Evolutionary conservation across 2,113 vertebrate genomes (phyloP).

Genomic region (Synodontis membranacea): DNA sequence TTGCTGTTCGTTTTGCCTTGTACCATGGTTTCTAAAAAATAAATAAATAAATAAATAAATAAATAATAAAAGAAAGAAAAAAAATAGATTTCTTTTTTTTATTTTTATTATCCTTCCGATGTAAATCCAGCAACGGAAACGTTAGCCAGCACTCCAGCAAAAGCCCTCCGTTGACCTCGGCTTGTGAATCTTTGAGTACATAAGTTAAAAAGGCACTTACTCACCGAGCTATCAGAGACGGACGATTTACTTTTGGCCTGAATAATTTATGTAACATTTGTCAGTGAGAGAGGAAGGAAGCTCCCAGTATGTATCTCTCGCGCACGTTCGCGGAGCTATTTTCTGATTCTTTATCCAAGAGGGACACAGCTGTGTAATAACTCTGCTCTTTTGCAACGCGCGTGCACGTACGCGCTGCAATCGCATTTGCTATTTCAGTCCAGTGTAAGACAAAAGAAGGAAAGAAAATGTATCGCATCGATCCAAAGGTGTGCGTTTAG

Average conservation of each 20-base stretch:
- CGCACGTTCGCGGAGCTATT: neutral
- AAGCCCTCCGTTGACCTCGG: slow-evolving; percentile 35
- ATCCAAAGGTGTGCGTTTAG: neutral
- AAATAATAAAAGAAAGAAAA: neutral
- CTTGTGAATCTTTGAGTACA: slow-evolving; percentile 39
- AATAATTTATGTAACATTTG: slow-evolving; percentile 58
- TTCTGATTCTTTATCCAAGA: slow-evolving; percentile 25
- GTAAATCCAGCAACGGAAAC: slow-evolving; percentile 39
- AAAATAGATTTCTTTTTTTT: neutral
- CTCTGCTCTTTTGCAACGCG: slow-evolving; percentile 15
- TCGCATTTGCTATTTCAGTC: neutral
- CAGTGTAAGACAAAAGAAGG: neutral
- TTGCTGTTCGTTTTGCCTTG: neutral
- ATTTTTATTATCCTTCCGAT: slow-evolving; percentile 17
- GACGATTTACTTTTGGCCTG: slow-evolving; percentile 55
- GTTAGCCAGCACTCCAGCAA: slow-evolving; percentile 18
- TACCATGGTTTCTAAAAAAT: neutral
- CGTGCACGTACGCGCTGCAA: neutral
- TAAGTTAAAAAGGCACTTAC: slow-evolving; percentile 47
- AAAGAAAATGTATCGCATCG: neutral
- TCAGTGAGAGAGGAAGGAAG: slow-evolving; percentile 53
- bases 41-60: slow-evolving; percentile 11
- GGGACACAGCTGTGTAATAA: slow-evolving; percentile 40
- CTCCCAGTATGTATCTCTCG: slow-evolving; percentile 45
- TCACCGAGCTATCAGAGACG: slow-evolving; percentile 32